phyloP scores from a whole-genome alignment of 1,140 invertebrate species.

The Drosophila persimilis region DNA sequence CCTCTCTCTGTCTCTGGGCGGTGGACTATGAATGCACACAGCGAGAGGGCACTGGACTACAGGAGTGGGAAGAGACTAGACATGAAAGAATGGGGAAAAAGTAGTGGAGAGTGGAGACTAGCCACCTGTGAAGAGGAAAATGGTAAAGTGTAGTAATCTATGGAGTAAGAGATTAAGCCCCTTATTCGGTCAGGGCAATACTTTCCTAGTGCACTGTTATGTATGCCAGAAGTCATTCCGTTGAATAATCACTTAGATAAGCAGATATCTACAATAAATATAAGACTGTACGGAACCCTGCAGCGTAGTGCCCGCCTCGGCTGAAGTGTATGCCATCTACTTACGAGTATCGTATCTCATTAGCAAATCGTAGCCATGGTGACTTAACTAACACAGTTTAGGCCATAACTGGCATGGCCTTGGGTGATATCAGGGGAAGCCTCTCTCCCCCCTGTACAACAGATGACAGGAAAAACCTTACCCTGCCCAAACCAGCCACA shows the following conservation, averaged over 20 bases:
- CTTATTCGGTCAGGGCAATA: no score
- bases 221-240: no score
- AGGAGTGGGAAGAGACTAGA: background rate
- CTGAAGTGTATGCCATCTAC: background rate
- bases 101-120: conserved; percentile 5
- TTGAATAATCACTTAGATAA: no score
- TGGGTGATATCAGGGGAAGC: conserved; percentile 39
- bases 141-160: no score
- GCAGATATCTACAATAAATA: no score
- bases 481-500: conserved; percentile 13
- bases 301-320: background rate
- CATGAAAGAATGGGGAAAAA: conserved; percentile 9
- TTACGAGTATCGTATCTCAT: conserved; percentile 18
- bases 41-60: conserved; percentile 9
- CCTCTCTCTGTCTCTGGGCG: conserved; percentile 23
- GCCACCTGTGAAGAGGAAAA: background rate
- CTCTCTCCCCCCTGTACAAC: conserved; percentile 11
- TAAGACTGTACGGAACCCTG: background rate
- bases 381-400: conserved; percentile 45
- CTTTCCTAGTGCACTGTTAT: background rate
- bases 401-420: conserved; percentile 34
- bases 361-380: conserved; percentile 45
- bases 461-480: background rate
- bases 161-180: no score
- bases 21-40: conserved; percentile 28